phyloP scores from a whole-genome alignment of 92 coral and sea anemone species.

The Phenganax stokvisi region DNA sequence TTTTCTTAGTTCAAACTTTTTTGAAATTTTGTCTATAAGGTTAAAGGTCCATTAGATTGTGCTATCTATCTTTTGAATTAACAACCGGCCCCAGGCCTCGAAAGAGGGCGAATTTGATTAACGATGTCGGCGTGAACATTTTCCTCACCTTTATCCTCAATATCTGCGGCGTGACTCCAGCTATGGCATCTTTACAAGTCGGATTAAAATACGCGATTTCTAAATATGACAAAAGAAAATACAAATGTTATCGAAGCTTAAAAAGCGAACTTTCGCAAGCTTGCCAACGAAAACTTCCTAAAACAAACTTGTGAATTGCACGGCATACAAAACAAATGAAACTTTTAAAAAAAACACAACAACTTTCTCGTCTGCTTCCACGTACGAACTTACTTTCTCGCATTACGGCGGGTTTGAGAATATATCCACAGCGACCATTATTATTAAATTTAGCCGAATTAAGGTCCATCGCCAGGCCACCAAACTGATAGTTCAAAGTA shows the following conservation, averaged over 20 bases:
- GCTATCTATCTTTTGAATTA: no score
- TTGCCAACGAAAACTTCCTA: not conserved
- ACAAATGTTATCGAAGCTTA: not conserved
- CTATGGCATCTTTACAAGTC: conserved; percentile 75
- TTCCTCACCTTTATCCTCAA: conserved; percentile 75
- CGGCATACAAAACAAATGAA: no score
- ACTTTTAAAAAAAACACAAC: not conserved
- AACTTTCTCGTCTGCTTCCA: not conserved
- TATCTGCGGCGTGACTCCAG: conserved; percentile 96
- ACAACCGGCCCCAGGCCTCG: not conserved
- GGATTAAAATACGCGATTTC: conserved; percentile 95
- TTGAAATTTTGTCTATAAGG: no score
- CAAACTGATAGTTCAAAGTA: conserved; percentile 87
- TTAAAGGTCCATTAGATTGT: no score
- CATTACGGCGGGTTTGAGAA: conserved; percentile 94
- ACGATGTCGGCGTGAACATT: not conserved
- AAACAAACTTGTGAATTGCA: not conserved
- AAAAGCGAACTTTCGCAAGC: not conserved
- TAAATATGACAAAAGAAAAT: conserved; percentile 23
- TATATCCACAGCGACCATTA: conserved; percentile 92
- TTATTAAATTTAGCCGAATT: conserved; percentile 79
- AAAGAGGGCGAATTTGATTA: not conserved
- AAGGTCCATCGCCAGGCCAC: conserved; percentile 89
- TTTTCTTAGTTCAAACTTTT: no score
- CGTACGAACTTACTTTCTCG: conserved; percentile 68